Percentiles rank a stretch among this genome's conserved stretches.
phyloP scores from a whole-genome alignment of 2,797 vertebrate genomes.

The Anguilla anguilla region DNA sequence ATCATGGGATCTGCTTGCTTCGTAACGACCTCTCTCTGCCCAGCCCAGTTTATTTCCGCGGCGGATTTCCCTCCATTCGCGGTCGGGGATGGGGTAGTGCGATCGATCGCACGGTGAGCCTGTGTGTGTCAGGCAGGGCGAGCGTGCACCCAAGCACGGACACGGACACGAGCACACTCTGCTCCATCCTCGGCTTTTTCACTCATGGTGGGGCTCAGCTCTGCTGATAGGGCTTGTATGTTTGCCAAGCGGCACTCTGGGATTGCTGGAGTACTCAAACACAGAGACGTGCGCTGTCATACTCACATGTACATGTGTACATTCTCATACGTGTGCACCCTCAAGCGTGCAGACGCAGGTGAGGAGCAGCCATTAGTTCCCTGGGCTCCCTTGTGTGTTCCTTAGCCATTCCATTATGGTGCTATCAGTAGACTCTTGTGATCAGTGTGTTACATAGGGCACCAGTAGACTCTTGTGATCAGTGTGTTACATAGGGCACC shows the following conservation, averaged over 20 bases:
- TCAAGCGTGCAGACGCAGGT: background rate
- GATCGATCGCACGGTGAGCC: slow-evolving; percentile 49
- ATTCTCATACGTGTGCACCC: background rate
- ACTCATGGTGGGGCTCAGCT: too few relatives aligned
- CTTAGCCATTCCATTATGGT: too few relatives aligned
- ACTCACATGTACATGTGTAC: background rate
- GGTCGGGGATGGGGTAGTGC: background rate
- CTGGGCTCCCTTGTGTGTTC: background rate
- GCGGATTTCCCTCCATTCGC: background rate
- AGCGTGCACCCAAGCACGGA: background rate
- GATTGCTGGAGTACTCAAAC: background rate
- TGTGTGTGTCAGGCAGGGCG: slow-evolving; percentile 27
- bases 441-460: too few relatives aligned
- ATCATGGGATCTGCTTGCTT: slow-evolving; percentile 36
- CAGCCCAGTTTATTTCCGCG: background rate
- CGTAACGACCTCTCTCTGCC: background rate
- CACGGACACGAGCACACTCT: too few relatives aligned
- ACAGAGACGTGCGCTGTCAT: background rate
- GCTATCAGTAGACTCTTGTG: too few relatives aligned
- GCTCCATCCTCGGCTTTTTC: too few relatives aligned
- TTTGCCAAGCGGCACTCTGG: too few relatives aligned
- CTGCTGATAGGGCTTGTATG: too few relatives aligned
- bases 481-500: too few relatives aligned
- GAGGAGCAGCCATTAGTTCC: background rate
- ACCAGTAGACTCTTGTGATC: too few relatives aligned